A percentile compares a stretch with the other conserved stretches of the same genome.
Conservation (phyloP, 2,888 invertebrate species). For the Agrochola macilenta region DNA sequence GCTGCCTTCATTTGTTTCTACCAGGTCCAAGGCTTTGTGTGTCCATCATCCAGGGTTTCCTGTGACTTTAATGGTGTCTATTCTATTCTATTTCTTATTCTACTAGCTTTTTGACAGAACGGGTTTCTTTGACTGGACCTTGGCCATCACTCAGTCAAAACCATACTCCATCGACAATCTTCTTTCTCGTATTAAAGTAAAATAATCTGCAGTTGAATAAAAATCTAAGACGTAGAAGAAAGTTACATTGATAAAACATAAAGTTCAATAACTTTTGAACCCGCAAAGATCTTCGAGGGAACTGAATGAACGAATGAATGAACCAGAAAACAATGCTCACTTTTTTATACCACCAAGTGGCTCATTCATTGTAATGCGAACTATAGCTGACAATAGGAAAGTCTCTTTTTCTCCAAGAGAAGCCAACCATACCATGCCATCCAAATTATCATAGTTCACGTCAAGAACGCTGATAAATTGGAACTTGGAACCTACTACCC, state of each 20-base stretch:
- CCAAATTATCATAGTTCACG: neutral
- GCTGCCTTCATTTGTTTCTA: neutral
- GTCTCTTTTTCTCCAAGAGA: neutral
- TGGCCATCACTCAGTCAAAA: neutral
- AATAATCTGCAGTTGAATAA: neutral
- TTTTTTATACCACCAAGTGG: slow-evolving; percentile 26
- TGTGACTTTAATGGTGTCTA: neutral
- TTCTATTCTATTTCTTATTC: neutral
- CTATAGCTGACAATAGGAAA: slow-evolving; percentile 16
- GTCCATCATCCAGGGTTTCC: neutral
- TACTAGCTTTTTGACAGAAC: neutral
- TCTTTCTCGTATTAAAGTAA: neutral
- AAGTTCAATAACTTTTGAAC: slow-evolving; percentile 51
- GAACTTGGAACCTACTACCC: neutral
- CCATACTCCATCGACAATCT: neutral
- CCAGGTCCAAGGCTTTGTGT: neutral
- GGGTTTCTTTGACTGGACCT: neutral
- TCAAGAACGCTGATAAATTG: neutral
- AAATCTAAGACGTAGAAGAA: slow-evolving; percentile 1
- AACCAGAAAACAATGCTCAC: slow-evolving; percentile 37
- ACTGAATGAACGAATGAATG: slow-evolving; percentile 38
- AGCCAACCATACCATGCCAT: neutral
- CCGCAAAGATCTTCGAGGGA: slow-evolving; percentile 9
- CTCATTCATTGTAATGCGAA: slow-evolving; percentile 23
- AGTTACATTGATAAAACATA: neutral